Conservation (phyloP, 2,888 invertebrate genomes). For the Pachymerium ferrugineum region DNA sequence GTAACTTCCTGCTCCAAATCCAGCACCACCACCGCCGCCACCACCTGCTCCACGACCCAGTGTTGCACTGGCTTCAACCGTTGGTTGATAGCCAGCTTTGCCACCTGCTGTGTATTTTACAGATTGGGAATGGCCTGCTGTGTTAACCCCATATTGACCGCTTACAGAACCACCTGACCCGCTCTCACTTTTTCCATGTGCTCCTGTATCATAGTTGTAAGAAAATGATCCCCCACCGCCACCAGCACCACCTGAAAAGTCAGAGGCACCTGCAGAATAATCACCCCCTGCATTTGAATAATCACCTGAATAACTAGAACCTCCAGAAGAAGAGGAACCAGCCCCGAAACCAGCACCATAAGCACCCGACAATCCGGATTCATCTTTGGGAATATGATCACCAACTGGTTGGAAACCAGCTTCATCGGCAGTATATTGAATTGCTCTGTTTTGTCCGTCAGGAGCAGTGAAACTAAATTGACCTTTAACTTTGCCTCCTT, state of each 20-base stretch:
- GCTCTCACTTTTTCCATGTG: background rate
- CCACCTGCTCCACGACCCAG: background rate
- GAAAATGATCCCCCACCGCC: conserved; percentile 1
- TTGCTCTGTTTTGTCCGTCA: background rate
- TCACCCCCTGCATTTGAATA: background rate
- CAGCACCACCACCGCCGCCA: background rate
- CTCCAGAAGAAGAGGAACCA: background rate
- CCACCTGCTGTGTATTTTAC: conserved; percentile 4
- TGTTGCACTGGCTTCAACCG: background rate
- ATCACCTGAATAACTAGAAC: background rate
- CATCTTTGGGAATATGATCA: background rate
- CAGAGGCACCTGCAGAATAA: background rate
- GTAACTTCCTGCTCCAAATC: background rate
- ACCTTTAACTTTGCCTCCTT: background rate
- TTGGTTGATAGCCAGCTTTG: conserved; percentile 8
- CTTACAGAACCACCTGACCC: background rate
- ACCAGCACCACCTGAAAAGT: background rate
- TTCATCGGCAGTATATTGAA: conserved; percentile 23
- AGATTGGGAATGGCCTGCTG: background rate
- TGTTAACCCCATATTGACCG: background rate
- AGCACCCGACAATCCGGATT: background rate
- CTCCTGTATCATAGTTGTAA: conserved; percentile 25
- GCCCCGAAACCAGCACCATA: background rate
- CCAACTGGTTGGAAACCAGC: conserved; percentile 7
- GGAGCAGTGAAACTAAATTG: background rate